phyloP scores from a whole-genome alignment of 1,140 invertebrate genomes.

The Harpegnathos saltator region DNA sequence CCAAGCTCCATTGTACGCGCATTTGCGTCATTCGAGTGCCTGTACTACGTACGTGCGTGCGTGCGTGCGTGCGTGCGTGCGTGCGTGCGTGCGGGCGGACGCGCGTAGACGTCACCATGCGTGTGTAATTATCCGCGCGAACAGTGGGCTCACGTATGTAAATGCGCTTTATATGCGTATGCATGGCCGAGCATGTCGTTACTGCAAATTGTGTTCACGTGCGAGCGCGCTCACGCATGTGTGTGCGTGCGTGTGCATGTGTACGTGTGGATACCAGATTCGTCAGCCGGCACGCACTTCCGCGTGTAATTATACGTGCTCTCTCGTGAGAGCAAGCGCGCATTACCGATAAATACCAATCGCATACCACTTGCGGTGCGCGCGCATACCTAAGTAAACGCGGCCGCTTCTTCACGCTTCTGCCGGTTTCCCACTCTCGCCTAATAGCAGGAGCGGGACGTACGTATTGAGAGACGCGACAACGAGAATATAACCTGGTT shows the following conservation, averaged over 20 bases:
- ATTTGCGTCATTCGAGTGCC: slow-evolving; percentile 42
- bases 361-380: not conserved
- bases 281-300: slow-evolving; percentile 47
- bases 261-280: slow-evolving; percentile 44
- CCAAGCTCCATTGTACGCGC: slow-evolving; percentile 30
- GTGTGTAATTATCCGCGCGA: slow-evolving; percentile 71
- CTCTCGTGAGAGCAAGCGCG: slow-evolving; percentile 34
- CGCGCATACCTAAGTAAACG: not conserved
- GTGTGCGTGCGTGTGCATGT: slow-evolving; percentile 13
- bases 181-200: slow-evolving; percentile 65
- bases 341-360: slow-evolving; percentile 48
- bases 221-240: slow-evolving; percentile 30
- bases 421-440: not conserved
- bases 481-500: too few species aligned
- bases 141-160: slow-evolving; percentile 72
- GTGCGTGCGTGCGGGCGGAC: too few species aligned
- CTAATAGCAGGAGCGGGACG: not conserved
- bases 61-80: too few species aligned
- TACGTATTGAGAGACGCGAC: not conserved
- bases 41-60: too few species aligned
- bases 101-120: slow-evolving; percentile 36
- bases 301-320: slow-evolving; percentile 50
- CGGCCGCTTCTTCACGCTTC: not conserved
- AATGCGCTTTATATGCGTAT: slow-evolving; percentile 67
- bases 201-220: slow-evolving; percentile 70